These are phyloP conservation scores for Bombus superbus DNA, from an alignment of 1,140 invertebrate species.

Conservation along the genomic window DNA sequence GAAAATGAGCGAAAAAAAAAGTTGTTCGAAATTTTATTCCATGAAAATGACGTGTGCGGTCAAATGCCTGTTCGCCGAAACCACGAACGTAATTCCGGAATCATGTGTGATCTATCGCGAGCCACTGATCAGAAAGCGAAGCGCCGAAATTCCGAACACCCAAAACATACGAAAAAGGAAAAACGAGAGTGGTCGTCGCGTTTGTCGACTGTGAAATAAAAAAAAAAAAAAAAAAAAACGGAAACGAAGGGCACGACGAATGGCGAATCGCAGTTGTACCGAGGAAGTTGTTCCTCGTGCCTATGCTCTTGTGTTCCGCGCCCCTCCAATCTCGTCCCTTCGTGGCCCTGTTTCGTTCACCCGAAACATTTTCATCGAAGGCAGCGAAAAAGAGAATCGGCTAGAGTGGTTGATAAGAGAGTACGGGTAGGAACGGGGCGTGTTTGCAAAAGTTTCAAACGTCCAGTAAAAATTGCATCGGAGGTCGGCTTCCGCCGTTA, in stretches of 20 bases:
- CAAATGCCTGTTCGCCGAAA: neutral
- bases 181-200: neutral
- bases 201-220: neutral
- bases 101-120: neutral
- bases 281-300: slow-evolving; percentile 33
- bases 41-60: neutral
- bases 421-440: slow-evolving; percentile 18
- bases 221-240: no score
- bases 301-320: neutral
- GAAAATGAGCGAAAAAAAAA: slow-evolving; percentile 9
- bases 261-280: neutral
- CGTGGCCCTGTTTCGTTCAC: slow-evolving; percentile 24
- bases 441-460: slow-evolving; percentile 64
- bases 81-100: neutral
- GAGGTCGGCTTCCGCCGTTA: slow-evolving; percentile 48
- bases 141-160: neutral
- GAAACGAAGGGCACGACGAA: neutral
- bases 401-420: slow-evolving; percentile 57
- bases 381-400: slow-evolving; percentile 42
- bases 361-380: slow-evolving; percentile 44
- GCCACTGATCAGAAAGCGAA: neutral
- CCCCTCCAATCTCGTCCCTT: neutral
- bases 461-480: slow-evolving; percentile 62
- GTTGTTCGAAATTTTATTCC: slow-evolving; percentile 24
- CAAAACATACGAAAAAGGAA: neutral